Conservation (phyloP, 2,113 vertebrate genomes). For the Leucopsar rothschildi region DNA sequence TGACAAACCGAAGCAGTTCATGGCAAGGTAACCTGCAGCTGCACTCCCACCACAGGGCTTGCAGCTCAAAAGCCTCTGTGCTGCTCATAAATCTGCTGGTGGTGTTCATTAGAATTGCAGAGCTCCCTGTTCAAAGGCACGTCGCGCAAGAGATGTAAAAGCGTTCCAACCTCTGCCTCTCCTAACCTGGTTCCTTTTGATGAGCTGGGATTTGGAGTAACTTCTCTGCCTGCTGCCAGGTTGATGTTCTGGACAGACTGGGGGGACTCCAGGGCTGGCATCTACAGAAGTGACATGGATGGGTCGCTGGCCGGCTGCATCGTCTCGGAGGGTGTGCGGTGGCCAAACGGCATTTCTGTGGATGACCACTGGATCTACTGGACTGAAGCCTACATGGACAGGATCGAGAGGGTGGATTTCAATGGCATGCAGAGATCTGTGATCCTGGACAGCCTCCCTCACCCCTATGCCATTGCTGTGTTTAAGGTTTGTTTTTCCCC, state of each 20-base stretch:
- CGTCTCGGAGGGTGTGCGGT: conserved; percentile 87
- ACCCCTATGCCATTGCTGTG: conserved; percentile 94
- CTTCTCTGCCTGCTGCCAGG: conserved; percentile 61
- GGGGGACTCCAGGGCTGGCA: conserved; percentile 87
- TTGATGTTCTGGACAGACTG: conserved; percentile 99
- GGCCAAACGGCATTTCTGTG: conserved; percentile 93
- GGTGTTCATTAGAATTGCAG: background rate
- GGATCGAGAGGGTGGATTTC: conserved; percentile 90
- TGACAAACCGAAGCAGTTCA: background rate
- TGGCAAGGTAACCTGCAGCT: background rate
- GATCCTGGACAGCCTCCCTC: conserved; percentile 90
- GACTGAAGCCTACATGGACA: conserved; percentile 95
- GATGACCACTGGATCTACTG: conserved; percentile 95
- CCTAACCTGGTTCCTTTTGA: background rate
- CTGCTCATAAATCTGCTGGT: background rate
- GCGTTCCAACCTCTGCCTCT: background rate
- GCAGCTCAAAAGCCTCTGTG: background rate
- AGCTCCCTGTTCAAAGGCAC: background rate
- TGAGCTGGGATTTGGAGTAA: background rate
- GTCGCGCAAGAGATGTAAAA: background rate
- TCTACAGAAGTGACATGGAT: conserved; percentile 92
- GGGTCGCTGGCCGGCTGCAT: conserved; percentile 82
- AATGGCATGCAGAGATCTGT: conserved; percentile 82
- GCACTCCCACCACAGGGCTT: background rate
- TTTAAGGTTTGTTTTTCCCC: conserved; percentile 80